Percentiles rank a stretch among this genome's conserved stretches.
Conservation (phyloP, 1,140 invertebrate genomes). For the Nymphalis io region DNA sequence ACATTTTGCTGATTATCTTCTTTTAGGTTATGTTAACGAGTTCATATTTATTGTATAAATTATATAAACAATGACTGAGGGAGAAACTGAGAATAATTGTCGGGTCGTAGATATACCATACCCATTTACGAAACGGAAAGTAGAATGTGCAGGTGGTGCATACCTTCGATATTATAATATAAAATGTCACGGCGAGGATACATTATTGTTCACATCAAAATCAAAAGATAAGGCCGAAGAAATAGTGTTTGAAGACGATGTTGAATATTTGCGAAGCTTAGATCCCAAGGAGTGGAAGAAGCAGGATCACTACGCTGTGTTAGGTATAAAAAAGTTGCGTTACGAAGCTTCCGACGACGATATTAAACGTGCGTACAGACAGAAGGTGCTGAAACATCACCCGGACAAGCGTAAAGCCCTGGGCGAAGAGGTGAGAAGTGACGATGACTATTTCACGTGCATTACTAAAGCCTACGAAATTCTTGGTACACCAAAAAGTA, state of each 20-base stretch:
- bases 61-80: conserved; percentile 64
- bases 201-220: conserved; percentile 60
- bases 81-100: conserved; percentile 48
- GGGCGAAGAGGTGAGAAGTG: conserved; percentile 90
- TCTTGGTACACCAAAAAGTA: conserved; percentile 89
- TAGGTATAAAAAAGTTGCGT: conserved; percentile 92
- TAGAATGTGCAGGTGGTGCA: conserved; percentile 71
- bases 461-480: conserved; percentile 95
- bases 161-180: conserved; percentile 74
- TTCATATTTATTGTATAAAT: conserved; percentile 54
- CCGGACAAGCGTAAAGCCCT: conserved; percentile 97
- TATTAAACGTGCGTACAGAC: conserved; percentile 95
- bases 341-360: conserved; percentile 92
- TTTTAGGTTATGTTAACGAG: conserved; percentile 73
- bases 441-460: conserved; percentile 98
- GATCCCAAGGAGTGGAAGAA: conserved; percentile 99
- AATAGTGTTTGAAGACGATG: conserved; percentile 88
- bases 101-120: conserved; percentile 61
- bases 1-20: conserved; percentile 31
- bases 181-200: conserved; percentile 74
- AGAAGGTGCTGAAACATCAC: conserved; percentile 97
- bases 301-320: conserved; percentile 97
- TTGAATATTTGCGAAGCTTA: conserved; percentile 91
- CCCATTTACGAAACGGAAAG: conserved; percentile 62
- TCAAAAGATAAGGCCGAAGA: conserved; percentile 82